Conservation (phyloP, 2,797 vertebrate species). For the Ceyx erithaca region DNA sequence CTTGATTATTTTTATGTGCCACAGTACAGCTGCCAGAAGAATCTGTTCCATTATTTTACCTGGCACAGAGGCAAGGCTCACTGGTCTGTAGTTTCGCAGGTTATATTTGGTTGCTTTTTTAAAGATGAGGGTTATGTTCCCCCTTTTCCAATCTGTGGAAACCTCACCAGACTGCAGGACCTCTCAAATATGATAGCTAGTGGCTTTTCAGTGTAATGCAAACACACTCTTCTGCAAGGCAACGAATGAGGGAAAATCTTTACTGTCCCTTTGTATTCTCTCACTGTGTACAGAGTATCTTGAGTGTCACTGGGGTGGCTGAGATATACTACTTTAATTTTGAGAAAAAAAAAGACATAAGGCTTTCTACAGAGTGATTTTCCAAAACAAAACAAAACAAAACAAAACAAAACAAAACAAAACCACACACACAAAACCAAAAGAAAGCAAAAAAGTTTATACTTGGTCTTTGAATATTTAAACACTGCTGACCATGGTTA, state of each 20-base stretch:
- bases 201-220: background rate
- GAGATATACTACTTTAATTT: background rate
- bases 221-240: background rate
- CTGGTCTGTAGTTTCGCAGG: too few relatives aligned
- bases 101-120: too few relatives aligned
- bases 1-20: too few relatives aligned
- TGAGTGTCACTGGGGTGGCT: background rate
- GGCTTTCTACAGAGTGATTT: background rate
- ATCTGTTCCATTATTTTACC: too few relatives aligned
- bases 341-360: background rate
- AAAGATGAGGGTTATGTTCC: too few relatives aligned
- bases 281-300: background rate
- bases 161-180: too few relatives aligned
- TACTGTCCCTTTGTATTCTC: background rate
- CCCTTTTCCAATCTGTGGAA: too few relatives aligned
- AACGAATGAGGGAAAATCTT: background rate
- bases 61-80: too few relatives aligned
- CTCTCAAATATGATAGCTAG: too few relatives aligned
- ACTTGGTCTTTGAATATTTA: background rate
- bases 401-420: too few relatives aligned
- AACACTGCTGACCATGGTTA: background rate
- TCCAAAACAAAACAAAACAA: background rate
- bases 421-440: background rate
- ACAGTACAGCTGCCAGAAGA: too few relatives aligned
- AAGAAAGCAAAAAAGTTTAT: accelerated